These are phyloP conservation scores for Ips nitidus DNA, from an alignment of 1,140 invertebrate species.

Conservation along the genomic window DNA sequence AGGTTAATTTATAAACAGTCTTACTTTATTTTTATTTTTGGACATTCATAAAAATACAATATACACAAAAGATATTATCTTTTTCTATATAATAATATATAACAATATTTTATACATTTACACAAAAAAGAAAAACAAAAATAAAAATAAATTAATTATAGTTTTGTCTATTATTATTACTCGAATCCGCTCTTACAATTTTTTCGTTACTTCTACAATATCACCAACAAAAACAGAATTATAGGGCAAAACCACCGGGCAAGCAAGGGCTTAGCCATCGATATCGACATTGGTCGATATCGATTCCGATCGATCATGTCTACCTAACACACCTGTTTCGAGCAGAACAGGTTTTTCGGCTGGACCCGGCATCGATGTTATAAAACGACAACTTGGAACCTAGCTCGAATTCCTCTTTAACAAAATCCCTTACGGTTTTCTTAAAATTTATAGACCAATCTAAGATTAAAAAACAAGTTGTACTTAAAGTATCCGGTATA, in stretches of 20 bases:
- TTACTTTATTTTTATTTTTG: slow-evolving; percentile 46
- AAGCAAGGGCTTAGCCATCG: too few species aligned
- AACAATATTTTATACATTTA: slow-evolving; percentile 41
- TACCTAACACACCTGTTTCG: slow-evolving; percentile 16
- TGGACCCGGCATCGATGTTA: slow-evolving; percentile 18
- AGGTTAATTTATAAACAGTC: slow-evolving; percentile 43
- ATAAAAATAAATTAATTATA: slow-evolving; percentile 35
- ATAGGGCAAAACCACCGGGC: too few species aligned
- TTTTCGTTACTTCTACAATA: slow-evolving; percentile 1
- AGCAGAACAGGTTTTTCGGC: slow-evolving; percentile 29
- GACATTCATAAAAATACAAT: slow-evolving; percentile 47
- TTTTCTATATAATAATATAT: slow-evolving; percentile 39
- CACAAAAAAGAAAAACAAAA: slow-evolving; percentile 35
- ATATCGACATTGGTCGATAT: not conserved
- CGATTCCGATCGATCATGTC: slow-evolving; percentile 22
- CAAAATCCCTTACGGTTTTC: slow-evolving; percentile 34
- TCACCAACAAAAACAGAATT: too few species aligned
- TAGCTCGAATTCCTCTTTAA: slow-evolving; percentile 32
- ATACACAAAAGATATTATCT: slow-evolving; percentile 44
- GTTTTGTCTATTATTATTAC: slow-evolving; percentile 23
- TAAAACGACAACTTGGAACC: slow-evolving; percentile 21
- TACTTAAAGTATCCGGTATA: slow-evolving; percentile 30
- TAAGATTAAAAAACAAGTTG: slow-evolving; percentile 35
- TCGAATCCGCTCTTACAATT: not conserved
- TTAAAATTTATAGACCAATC: slow-evolving; percentile 34